phyloP scores from a whole-genome alignment of 1,140 invertebrate species.

The Drosophila kikkawai region DNA sequence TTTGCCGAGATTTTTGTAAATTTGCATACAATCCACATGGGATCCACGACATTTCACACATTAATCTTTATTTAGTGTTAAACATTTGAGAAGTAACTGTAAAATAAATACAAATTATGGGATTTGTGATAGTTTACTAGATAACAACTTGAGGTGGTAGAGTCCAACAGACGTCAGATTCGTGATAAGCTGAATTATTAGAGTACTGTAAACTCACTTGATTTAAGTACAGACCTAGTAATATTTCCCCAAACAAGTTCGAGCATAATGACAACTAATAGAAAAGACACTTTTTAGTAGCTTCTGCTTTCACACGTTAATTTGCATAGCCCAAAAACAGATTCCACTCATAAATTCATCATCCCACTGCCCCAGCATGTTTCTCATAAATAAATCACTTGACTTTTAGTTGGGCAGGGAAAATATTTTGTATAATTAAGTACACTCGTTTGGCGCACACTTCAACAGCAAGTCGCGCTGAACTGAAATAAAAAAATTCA shows the following conservation, averaged over 20 bases:
- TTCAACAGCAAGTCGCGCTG: conserved; percentile 35
- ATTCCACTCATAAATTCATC: conserved; percentile 60
- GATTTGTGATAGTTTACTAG: no score
- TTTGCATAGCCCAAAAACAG: conserved; percentile 17
- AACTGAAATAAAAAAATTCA: conserved; percentile 39
- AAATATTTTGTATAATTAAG: conserved; percentile 76
- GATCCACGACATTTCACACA: conserved; percentile 3
- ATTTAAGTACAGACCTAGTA: background rate
- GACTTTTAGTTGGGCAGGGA: conserved; percentile 58
- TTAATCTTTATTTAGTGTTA: background rate
- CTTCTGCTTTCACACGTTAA: conserved; percentile 10
- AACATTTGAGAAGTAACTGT: background rate
- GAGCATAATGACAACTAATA: conserved; percentile 11
- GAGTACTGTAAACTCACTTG: background rate
- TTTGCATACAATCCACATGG: conserved; percentile 16
- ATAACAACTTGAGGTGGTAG: no score
- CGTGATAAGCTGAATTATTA: no score
- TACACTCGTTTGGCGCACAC: conserved; percentile 64
- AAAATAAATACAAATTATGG: no score
- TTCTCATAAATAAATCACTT: conserved; percentile 65
- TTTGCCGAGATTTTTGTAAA: conserved; percentile 10
- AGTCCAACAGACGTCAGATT: no score
- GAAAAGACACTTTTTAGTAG: conserved; percentile 1
- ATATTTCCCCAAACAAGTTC: background rate
- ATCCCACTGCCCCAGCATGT: conserved; percentile 24